Evolutionary conservation across 1,140 invertebrate genomes (phyloP).

Genomic region (Phenacoccus solenopsis): DNA sequence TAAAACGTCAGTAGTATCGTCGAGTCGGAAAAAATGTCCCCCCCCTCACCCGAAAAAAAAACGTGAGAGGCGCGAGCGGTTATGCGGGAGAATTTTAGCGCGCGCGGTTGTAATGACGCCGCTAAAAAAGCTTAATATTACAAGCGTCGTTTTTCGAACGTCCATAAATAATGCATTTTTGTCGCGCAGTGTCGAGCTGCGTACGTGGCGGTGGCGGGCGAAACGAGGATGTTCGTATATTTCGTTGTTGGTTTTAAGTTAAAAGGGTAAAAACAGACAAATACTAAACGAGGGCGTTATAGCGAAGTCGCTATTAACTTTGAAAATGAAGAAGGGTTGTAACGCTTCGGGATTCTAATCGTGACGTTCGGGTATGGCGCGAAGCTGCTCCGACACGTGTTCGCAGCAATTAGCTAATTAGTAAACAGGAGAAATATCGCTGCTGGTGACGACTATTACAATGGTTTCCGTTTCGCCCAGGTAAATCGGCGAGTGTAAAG

Average conservation of each 20-base stretch:
- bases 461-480: too few relatives aligned
- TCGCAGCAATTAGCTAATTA: too few relatives aligned
- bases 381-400: neutral
- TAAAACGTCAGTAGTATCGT: neutral
- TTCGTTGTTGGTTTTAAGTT: neutral
- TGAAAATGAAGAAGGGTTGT: neutral
- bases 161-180: conserved; percentile 3
- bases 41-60: too few relatives aligned
- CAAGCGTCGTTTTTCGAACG: conserved; percentile 1
- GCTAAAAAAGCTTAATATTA: neutral
- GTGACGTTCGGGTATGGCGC: neutral
- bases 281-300: conserved; percentile 1
- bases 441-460: too few relatives aligned
- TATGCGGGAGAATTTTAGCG: neutral
- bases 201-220: too few relatives aligned
- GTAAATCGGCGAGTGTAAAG: too few relatives aligned
- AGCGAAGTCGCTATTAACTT: neutral
- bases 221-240: too few relatives aligned
- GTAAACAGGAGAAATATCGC: too few relatives aligned
- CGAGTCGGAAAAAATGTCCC: neutral
- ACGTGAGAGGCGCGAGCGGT: too few relatives aligned
- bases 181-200: neutral
- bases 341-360: neutral
- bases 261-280: conserved; percentile 2
- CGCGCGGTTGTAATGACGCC: neutral